Conservation (phyloP, 2,888 invertebrate species). For the Spilarctia lutea region DNA sequence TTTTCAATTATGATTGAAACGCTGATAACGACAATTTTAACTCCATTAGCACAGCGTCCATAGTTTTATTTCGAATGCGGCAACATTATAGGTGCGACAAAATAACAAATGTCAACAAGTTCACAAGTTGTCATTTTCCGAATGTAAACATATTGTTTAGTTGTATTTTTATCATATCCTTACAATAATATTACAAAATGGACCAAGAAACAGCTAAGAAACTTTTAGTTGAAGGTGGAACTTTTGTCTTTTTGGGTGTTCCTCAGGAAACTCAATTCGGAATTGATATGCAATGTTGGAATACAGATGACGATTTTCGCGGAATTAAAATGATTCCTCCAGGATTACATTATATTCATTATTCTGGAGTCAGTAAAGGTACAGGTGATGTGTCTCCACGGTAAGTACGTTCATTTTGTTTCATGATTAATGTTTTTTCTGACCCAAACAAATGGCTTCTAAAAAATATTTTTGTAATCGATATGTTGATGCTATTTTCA, state of each 20-base stretch:
- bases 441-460: neutral
- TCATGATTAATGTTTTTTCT: neutral
- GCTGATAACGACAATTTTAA: neutral
- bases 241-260: slow-evolving; percentile 93
- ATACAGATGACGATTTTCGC: slow-evolving; percentile 95
- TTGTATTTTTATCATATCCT: slow-evolving; percentile 59
- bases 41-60: neutral
- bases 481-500: slow-evolving; percentile 9
- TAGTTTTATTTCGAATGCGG: neutral
- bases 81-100: slow-evolving; percentile 8
- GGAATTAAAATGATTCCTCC: slow-evolving; percentile 99
- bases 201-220: slow-evolving; percentile 91
- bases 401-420: slow-evolving; percentile 54
- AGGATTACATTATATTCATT: slow-evolving; percentile 97
- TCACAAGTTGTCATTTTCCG: slow-evolving; percentile 50
- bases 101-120: slow-evolving; percentile 24
- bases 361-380: slow-evolving; percentile 88
- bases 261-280: slow-evolving; percentile 98
- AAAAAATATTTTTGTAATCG: neutral
- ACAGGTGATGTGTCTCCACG: slow-evolving; percentile 90
- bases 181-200: slow-evolving; percentile 80
- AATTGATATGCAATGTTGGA: slow-evolving; percentile 94
- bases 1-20: neutral
- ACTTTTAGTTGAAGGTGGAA: slow-evolving; percentile 93
- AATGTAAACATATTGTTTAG: slow-evolving; percentile 72